These are phyloP conservation scores for Eupeodes luniger DNA, from an alignment of 2,888 invertebrate species.

Conservation along the genomic window DNA sequence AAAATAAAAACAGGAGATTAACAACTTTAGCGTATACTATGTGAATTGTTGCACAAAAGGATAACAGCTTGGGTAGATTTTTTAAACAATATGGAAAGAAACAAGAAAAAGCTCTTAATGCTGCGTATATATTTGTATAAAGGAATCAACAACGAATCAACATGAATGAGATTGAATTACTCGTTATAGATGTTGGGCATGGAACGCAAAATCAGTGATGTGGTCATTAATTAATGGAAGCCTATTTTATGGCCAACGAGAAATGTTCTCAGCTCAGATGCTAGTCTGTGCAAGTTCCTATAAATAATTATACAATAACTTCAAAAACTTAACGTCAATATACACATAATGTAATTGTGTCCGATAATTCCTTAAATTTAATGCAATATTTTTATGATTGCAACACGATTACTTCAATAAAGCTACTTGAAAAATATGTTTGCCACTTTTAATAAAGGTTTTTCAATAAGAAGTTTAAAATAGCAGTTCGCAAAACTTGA, in stretches of 20 bases:
- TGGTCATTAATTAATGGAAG: neutral
- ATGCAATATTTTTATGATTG: no score
- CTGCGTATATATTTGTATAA: neutral
- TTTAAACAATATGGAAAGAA: constrained; percentile 25
- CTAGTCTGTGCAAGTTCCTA: neutral
- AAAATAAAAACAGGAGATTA: neutral
- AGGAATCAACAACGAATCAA: constrained; percentile 35
- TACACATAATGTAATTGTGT: no score
- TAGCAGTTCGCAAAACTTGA: no score
- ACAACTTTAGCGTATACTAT: neutral
- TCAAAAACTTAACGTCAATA: no score
- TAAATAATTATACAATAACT: no score
- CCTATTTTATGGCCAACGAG: neutral
- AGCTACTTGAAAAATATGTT: no score
- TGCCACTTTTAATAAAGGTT: no score
- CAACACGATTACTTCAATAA: no score
- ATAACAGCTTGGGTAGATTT: constrained; percentile 4
- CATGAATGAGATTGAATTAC: constrained; percentile 23
- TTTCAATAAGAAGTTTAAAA: no score
- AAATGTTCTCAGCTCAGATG: neutral
- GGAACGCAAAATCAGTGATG: constrained; percentile 14
- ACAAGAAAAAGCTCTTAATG: constrained; percentile 33
- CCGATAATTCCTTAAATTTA: no score
- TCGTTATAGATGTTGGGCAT: neutral
- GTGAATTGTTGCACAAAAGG: constrained; percentile 15